These are phyloP conservation scores for Peromyscus aztecus DNA, from an alignment of 2,797 vertebrate species.

Conservation along the genomic window DNA sequence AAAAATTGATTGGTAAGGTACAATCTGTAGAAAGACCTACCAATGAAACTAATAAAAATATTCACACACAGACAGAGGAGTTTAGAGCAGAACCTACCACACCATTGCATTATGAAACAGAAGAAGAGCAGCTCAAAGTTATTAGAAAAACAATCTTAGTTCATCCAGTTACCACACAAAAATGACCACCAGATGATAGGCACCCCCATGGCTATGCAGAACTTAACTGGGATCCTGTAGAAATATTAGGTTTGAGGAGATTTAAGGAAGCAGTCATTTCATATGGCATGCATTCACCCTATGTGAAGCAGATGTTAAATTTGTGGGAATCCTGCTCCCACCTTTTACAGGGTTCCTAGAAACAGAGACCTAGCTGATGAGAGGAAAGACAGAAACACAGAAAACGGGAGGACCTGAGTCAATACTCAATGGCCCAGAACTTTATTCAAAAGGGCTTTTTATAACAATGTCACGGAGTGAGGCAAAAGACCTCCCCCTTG, in stretches of 20 bases:
- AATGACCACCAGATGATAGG: not conserved
- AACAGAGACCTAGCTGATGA: too few species aligned
- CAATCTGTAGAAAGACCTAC: not conserved
- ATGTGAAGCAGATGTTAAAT: not conserved
- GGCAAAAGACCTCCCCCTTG: too few species aligned
- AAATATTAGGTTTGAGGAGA: not conserved
- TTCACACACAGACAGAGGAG: not conserved
- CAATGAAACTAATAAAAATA: not conserved
- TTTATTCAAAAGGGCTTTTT: too few species aligned
- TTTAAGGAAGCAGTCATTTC: not conserved
- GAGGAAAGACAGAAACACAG: too few species aligned
- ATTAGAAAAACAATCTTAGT: not conserved
- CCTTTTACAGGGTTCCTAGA: too few species aligned
- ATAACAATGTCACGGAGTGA: too few species aligned
- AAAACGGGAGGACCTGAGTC: too few species aligned
- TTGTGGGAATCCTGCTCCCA: too few species aligned
- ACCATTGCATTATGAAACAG: not conserved
- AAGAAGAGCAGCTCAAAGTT: not conserved
- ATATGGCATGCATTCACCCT: not conserved
- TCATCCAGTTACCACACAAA: not conserved
- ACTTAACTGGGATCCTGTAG: not conserved
- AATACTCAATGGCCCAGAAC: too few species aligned
- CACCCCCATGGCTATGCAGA: not conserved
- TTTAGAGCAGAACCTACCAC: not conserved
- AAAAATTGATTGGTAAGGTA: too few species aligned